phyloP scores from a whole-genome alignment of 1,140 invertebrate genomes.

The Chionoecetes opilio region DNA sequence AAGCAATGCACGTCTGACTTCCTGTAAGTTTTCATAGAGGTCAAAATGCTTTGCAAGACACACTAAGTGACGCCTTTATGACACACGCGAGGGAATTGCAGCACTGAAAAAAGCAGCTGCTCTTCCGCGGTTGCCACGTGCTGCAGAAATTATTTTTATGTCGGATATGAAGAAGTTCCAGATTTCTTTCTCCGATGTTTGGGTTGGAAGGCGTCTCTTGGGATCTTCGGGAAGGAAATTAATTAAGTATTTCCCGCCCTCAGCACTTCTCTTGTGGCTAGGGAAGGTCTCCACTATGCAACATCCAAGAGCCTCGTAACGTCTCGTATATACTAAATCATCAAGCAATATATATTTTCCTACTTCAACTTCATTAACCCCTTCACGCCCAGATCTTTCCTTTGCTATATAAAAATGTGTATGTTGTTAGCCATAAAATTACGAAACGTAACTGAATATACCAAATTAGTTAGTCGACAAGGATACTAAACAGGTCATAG shows the following conservation, averaged over 20 bases:
- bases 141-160: conserved; percentile 9
- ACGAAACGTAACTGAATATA: too few relatives aligned
- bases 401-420: too few relatives aligned
- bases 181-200: neutral
- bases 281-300: neutral
- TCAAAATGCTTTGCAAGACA: neutral
- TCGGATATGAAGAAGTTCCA: conserved; percentile 1
- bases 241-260: neutral
- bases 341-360: neutral
- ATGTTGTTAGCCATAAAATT: too few relatives aligned
- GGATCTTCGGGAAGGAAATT: neutral
- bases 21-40: neutral
- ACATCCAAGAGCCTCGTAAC: neutral
- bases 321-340: neutral
- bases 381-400: too few relatives aligned
- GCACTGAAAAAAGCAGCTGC: neutral
- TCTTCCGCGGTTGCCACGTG: neutral
- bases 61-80: neutral
- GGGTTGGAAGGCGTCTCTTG: neutral
- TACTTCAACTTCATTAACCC: neutral
- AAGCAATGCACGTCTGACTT: neutral
- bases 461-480: too few relatives aligned
- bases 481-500: too few relatives aligned
- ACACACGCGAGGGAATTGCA: neutral
- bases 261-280: neutral